Base-by-base conservation (phyloP, 2,113 vertebrate species). In the Lycocorax pyrrhopterus region DNA sequence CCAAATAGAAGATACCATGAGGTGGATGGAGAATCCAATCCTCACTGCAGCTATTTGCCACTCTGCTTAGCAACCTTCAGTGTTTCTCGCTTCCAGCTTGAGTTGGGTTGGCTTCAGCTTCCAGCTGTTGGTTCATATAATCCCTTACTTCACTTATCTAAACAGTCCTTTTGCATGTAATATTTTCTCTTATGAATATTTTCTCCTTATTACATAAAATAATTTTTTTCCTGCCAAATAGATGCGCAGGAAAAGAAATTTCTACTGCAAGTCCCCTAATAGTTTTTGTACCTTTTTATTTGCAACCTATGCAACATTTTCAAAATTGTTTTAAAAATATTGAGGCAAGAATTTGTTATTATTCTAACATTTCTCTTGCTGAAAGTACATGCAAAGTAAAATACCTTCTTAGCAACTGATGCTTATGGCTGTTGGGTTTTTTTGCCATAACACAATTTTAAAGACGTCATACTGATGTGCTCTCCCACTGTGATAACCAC, bases 71-170 rank as follows among this genome's bases (percentile, higher is more conserved):
- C 44, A 66, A 71, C 33, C 33, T 71, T 88, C 33, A 9, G 25
- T 16, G 14, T 33, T 81, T 77, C 67, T 80, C 19, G 29, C 64
- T 90, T 89, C 60, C 60, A 91, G 56, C 51, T 78, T 84, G 62
- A 78, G 63, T 3, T 49, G 47, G 56, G 41, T 85, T 82, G 80
- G 52, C 53, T 94, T 92, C 58, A 78, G 56, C 39, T 80, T 94
- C 86, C 89, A 96, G 91, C 68, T 94, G 64, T 81, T 89, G 32
- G 21, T 94, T 93, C 68, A 12, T 67, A 33, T 78, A 92, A 81
- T 51, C 35, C 27, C 59, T 89, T 84, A 63, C 35, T 92, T 92
- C 66, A 78, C 29, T 87, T 55, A 82, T 64, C 44, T 68, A 72
- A 90, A 55, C 55, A 72, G 15, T 33, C 22, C 20, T 92, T 90